Evolutionary conservation across 2,888 invertebrate species (phyloP), one percentile per base, ranked within the genome.

Genomic region (Erynnis tages): DNA sequence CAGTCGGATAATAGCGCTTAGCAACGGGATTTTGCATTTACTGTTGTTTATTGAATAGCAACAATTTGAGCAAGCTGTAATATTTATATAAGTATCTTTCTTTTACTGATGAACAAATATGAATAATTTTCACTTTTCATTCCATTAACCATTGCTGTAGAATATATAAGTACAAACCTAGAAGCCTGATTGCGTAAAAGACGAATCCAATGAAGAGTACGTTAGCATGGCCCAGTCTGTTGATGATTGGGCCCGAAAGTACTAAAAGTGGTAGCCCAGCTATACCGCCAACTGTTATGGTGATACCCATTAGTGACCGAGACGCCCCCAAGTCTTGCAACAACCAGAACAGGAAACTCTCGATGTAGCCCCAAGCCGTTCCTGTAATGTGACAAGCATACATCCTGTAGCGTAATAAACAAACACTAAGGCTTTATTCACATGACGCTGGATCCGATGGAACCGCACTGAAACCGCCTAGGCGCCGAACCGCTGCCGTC

Each of bases 311-410:
- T 49, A 95, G 84, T 0, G 93, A 93, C 41, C 93, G 91, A 0
- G 94, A 93, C 0, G 93, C 94, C 2, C 94, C 94, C 56, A 95
- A 82, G 76, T 95, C 94, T 74, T 95, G 94, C 21, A 95, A 90
- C 55, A 95, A 84, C 94, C 95, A 95, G 79, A 95, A 95, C 19
- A 95, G 86, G 82, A 95, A 95, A 62, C 94, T 95, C 78, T 95
- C 95, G 61, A 95, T 93, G 79, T 94, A 95, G 27, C 95, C 95
- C 94, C 94, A 95, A n/a, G 94, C 93, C 14, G 93, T 49, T 5
- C 49, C 41, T 41, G 41, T 23, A 32, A 49, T n/a, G 5, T 6
- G 11, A 19, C 1, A 35, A 19, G 1, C 11, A 21, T 21, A 16
- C 8, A 34, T 27, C n/a, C n/a, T n/a, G n/a, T n/a, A n/a, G n/a